phyloP scores from a whole-genome alignment of 2,113 vertebrate species.

The Bothrops jararaca region DNA sequence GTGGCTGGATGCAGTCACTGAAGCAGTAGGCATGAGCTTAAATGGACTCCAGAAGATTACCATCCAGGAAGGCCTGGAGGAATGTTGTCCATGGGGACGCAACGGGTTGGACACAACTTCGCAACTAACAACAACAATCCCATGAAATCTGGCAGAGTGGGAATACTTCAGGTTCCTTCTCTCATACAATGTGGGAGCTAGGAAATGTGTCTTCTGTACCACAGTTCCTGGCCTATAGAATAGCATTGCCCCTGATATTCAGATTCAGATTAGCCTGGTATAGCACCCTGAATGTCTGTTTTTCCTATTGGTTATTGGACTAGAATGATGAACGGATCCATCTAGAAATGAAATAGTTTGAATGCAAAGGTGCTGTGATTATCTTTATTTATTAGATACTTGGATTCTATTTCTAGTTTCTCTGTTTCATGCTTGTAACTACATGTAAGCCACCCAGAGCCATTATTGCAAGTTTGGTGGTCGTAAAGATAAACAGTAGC shows the following conservation, averaged over 20 bases:
- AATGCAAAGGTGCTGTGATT: not conserved
- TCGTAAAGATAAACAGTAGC: not conserved
- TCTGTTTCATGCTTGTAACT: not conserved
- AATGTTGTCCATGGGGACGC: too few relatives aligned
- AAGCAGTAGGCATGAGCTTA: too few relatives aligned
- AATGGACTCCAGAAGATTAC: too few relatives aligned
- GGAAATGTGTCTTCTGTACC: not conserved
- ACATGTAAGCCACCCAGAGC: not conserved
- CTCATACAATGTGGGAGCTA: not conserved
- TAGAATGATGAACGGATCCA: not conserved
- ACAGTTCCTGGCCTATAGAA: not conserved
- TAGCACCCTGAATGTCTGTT: not conserved
- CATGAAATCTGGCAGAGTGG: too few relatives aligned
- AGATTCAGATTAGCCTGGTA: not conserved
- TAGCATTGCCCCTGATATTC: not conserved
- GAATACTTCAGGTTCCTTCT: not conserved
- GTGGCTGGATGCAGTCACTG: too few relatives aligned
- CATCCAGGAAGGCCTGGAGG: too few relatives aligned
- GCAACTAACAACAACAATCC: too few relatives aligned
- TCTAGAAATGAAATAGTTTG: not conserved
- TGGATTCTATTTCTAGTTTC: not conserved
- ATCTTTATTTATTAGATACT: not conserved
- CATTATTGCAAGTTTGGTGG: not conserved
- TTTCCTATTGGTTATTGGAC: not conserved
- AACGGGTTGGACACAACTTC: too few relatives aligned